These are phyloP conservation scores for Popillia japonica DNA, from an alignment of 1,140 invertebrate species.

Conservation along the genomic window DNA sequence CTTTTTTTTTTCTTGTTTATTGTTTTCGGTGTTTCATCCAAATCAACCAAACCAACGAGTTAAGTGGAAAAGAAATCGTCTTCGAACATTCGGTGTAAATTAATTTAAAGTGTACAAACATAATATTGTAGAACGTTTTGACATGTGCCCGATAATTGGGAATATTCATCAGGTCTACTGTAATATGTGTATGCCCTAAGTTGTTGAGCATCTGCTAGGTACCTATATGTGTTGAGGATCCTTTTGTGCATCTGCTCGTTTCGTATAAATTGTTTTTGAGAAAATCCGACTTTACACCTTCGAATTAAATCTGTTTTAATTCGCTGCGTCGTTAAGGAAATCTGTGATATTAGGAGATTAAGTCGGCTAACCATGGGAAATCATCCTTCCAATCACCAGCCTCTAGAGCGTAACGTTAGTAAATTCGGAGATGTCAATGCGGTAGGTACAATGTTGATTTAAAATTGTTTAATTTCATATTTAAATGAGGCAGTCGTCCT, in stretches of 20 bases:
- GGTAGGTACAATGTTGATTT: no score
- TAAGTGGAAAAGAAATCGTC: no score
- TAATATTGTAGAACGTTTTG: background rate
- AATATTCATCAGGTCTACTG: conserved; percentile 3
- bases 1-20: background rate
- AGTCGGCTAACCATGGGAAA: conserved; percentile 44
- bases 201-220: conserved; percentile 23
- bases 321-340: background rate
- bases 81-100: no score
- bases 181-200: background rate
- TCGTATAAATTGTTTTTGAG: background rate
- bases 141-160: background rate
- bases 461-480: no score
- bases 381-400: conserved; percentile 45
- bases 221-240: background rate
- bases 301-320: background rate
- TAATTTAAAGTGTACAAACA: background rate
- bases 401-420: conserved; percentile 42
- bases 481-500: no score
- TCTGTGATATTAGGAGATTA: conserved; percentile 17
- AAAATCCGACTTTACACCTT: background rate
- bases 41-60: no score
- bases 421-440: conserved; percentile 44
- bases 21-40: background rate
- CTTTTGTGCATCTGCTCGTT: background rate